Percentiles rank a stretch among this genome's conserved stretches.
phyloP scores from a whole-genome alignment of 2,113 vertebrate species.

The Crotalus viridis region DNA sequence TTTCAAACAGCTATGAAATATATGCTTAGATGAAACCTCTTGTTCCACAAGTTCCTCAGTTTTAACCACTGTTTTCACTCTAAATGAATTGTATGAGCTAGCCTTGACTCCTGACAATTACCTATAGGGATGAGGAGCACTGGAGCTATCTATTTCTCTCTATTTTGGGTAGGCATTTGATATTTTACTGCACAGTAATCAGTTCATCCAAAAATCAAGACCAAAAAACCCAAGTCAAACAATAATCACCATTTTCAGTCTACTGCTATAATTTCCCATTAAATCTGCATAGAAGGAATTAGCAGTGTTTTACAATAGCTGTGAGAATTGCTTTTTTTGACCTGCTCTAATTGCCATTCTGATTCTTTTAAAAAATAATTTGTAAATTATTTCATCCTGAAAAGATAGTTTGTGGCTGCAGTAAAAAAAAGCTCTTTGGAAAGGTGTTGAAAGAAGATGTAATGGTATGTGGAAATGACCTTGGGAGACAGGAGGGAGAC shows the following conservation, averaged over 20 bases:
- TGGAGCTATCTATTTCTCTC: background rate
- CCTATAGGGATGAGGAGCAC: background rate
- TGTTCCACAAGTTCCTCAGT: too few relatives aligned
- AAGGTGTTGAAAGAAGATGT: conserved; percentile 5
- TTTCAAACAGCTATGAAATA: background rate
- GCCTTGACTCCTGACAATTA: background rate
- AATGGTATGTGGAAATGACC: background rate
- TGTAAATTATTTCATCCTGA: conserved; percentile 55
- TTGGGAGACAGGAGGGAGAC: background rate
- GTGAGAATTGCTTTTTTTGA: conserved; percentile 65
- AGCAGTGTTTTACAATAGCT: conserved; percentile 75
- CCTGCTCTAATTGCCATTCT: conserved; percentile 55
- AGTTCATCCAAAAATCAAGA: conserved; percentile 32
- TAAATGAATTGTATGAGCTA: background rate
- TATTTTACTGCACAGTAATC: conserved; percentile 34
- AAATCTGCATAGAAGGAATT: conserved; percentile 72
- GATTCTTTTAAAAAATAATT: conserved; percentile 69
- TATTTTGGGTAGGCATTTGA: conserved; percentile 17
- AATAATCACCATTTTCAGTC: conserved; percentile 58
- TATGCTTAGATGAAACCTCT: background rate
- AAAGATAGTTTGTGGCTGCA: conserved; percentile 27
- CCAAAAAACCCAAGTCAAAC: conserved; percentile 52
- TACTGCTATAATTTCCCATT: conserved; percentile 49
- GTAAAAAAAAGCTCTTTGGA: conserved; percentile 28
- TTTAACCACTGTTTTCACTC: background rate